A percentile compares a stretch with the other conserved stretches of the same genome.
Conservation (phyloP, 2,797 vertebrate species). For the Dendrocincla tyrannina region DNA sequence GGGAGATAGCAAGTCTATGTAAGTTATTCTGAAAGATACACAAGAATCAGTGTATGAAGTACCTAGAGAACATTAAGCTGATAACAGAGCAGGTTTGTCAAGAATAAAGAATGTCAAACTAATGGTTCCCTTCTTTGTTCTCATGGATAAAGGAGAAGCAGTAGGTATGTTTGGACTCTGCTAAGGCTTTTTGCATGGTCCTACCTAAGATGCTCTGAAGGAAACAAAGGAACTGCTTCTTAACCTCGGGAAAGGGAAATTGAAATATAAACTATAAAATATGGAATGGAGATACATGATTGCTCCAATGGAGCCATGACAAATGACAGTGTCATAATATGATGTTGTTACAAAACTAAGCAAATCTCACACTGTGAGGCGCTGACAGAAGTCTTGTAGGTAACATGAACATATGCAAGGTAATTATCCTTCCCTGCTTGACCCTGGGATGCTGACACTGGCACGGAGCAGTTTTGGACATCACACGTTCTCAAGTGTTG, state of each 20-base stretch:
- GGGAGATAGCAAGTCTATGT: not conserved
- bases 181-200: not conserved
- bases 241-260: not conserved
- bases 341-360: not conserved
- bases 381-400: not conserved
- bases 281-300: not conserved
- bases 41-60: not conserved
- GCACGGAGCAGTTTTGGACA: not conserved
- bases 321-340: not conserved
- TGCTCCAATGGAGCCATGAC: not conserved
- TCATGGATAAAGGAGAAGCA: not conserved
- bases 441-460: not conserved
- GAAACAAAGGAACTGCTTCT: not conserved
- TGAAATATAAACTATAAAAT: not conserved
- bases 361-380: not conserved
- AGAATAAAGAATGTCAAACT: not conserved
- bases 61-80: not conserved
- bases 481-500: not conserved
- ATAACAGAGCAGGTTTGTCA: not conserved
- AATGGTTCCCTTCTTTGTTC: not conserved
- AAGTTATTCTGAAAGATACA: not conserved
- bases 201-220: not conserved
- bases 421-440: slow-evolving; percentile 17
- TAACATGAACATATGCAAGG: slow-evolving; percentile 3
- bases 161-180: not conserved